phyloP scores from a whole-genome alignment of 2,113 vertebrate species.

The Caloenas nicobarica region DNA sequence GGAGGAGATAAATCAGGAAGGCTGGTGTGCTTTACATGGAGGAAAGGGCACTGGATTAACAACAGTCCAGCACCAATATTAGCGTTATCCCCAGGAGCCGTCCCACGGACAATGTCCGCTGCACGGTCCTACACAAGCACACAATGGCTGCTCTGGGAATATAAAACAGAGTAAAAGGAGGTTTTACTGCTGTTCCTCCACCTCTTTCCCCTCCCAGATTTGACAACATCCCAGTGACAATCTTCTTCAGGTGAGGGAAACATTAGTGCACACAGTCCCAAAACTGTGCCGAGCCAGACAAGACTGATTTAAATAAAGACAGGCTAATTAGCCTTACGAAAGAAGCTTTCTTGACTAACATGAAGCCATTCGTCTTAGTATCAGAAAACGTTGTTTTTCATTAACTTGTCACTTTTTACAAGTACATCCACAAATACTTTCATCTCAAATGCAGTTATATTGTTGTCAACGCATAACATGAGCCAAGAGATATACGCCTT shows the following conservation, averaged over 20 bases:
- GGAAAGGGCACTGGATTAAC: background rate
- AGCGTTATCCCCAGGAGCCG: background rate
- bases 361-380: background rate
- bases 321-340: background rate
- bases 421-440: background rate
- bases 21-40: background rate
- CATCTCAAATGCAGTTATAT: background rate
- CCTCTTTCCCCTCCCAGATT: background rate
- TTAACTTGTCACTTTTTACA: background rate
- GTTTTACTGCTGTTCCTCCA: background rate
- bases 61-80: rapidly evolving
- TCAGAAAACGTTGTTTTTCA: background rate
- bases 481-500: background rate
- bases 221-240: background rate
- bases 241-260: background rate
- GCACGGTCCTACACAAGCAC: background rate
- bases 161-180: background rate
- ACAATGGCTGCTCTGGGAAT: rapidly evolving
- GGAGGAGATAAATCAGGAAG: background rate
- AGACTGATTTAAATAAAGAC: background rate
- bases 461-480: background rate
- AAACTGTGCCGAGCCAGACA: background rate
- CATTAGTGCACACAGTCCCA: background rate
- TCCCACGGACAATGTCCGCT: rapidly evolving
- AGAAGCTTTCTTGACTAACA: background rate